Percentiles rank a stretch among this genome's conserved stretches.
Conservation (phyloP, 1,140 invertebrate species). For the Panagrolaimus sp. region DNA sequence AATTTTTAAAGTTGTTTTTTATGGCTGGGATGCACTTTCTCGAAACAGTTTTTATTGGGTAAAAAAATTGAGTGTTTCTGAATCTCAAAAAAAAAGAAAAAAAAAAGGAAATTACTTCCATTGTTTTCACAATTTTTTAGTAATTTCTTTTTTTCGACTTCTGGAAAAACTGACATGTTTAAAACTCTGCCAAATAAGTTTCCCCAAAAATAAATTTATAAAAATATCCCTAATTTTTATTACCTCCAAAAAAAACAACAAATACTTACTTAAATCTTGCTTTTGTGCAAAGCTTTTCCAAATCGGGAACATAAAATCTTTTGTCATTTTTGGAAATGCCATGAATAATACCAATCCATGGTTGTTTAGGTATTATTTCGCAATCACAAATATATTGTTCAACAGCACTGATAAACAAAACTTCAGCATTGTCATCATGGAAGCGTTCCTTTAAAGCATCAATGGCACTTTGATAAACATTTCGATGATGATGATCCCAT, state of each 20-base stretch:
- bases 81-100: neutral
- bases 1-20: too few relatives aligned
- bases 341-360: conserved; percentile 12
- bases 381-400: conserved; percentile 6
- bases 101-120: too few relatives aligned
- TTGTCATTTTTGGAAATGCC: neutral
- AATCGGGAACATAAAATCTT: conserved; percentile 1
- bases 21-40: too few relatives aligned
- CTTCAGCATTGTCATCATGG: neutral
- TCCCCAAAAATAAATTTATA: too few relatives aligned
- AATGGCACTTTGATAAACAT: neutral
- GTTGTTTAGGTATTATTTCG: neutral
- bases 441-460: neutral
- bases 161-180: too few relatives aligned
- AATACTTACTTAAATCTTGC: neutral
- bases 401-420: neutral
- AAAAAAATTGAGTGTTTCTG: neutral
- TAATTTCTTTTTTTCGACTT: too few relatives aligned
- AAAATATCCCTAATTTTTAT: too few relatives aligned
- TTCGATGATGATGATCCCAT: neutral
- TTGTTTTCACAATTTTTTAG: too few relatives aligned
- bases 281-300: neutral
- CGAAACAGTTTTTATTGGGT: too few relatives aligned
- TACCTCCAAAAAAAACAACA: too few relatives aligned
- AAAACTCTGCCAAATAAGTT: too few relatives aligned